A percentile compares a stretch with the other conserved stretches of the same genome.
Conservation (phyloP, 2,797 vertebrate species). For the Muraenolepis orangiensis region DNA sequence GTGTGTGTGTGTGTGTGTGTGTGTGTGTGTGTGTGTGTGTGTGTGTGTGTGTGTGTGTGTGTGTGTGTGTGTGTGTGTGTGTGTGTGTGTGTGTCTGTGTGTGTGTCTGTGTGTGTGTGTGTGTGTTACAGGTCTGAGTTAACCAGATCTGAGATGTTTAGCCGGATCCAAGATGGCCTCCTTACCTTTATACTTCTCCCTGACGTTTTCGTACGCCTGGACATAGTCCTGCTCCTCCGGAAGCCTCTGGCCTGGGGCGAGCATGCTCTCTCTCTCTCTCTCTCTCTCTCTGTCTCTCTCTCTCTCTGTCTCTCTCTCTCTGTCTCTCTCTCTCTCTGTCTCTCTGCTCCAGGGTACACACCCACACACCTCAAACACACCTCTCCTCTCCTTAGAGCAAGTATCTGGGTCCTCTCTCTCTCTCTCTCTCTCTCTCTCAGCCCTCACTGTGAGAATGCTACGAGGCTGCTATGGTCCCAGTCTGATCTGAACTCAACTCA, state of each 20-base stretch:
- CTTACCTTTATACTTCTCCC: slow-evolving; percentile 91
- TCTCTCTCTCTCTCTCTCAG: not conserved
- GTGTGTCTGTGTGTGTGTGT: not conserved
- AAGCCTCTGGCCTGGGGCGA: slow-evolving; percentile 64
- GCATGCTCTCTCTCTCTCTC: slow-evolving; percentile 17
- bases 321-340: not conserved
- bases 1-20: too few relatives aligned
- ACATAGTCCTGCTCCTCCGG: slow-evolving; percentile 88
- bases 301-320: not conserved
- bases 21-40: too few relatives aligned
- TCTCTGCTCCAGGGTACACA: not conserved
- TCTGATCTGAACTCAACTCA: not conserved
- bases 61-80: too few relatives aligned
- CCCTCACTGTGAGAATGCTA: not conserved
- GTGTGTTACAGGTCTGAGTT: not conserved
- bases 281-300: not conserved
- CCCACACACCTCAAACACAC: slow-evolving; percentile 2
- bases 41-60: not conserved
- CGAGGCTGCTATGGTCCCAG: not conserved
- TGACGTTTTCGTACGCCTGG: slow-evolving; percentile 90
- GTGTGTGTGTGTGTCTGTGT: too few relatives aligned
- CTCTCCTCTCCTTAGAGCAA: slow-evolving; percentile 34
- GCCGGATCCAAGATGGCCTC: not conserved
- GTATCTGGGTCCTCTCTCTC: slow-evolving; percentile 15
- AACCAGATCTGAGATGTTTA: not conserved